Evolutionary conservation across 2,797 vertebrate genomes (phyloP).

Genomic region (Crenuchus spilurus): DNA sequence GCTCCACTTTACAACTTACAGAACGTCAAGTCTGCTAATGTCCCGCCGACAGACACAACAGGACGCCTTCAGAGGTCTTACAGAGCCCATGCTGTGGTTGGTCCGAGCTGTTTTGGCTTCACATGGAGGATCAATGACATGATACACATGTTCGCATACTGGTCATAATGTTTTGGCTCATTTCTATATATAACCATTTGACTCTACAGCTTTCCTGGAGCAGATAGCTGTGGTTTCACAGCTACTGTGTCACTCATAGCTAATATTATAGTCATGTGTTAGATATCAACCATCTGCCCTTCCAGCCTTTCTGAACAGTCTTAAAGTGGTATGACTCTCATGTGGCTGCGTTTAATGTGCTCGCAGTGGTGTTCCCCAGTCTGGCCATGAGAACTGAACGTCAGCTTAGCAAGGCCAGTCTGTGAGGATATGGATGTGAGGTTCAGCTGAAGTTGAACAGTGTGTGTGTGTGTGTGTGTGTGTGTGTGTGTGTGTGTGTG

Average conservation of each 20-base stretch:
- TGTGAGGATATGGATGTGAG: conserved; percentile 39
- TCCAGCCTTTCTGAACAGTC: not conserved
- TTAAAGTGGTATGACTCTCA: conserved; percentile 34
- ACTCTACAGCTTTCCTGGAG: conserved; percentile 20
- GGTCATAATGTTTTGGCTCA: too few relatives aligned
- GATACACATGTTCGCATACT: too few relatives aligned
- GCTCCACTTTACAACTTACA: too few relatives aligned
- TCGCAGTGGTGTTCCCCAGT: conserved; percentile 26
- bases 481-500: conserved; percentile 25
- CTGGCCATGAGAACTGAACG: conserved; percentile 33
- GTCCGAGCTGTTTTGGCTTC: too few relatives aligned
- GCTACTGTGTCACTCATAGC: not conserved
- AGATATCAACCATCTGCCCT: conserved; percentile 12
- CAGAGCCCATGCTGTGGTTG: too few relatives aligned
- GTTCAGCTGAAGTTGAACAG: conserved; percentile 52
- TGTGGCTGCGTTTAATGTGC: conserved; percentile 48
- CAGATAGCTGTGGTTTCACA: conserved; percentile 20
- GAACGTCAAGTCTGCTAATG: too few relatives aligned
- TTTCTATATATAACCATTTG: too few relatives aligned
- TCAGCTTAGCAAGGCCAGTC: conserved; percentile 37
- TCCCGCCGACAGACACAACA: too few relatives aligned
- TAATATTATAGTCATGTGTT: conserved; percentile 13
- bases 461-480: conserved; percentile 15
- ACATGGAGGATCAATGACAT: too few relatives aligned
- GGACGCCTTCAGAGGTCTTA: too few relatives aligned